Evolutionary conservation across 1,140 invertebrate species (phyloP).

Genomic region (Platorchestia sp.): DNA sequence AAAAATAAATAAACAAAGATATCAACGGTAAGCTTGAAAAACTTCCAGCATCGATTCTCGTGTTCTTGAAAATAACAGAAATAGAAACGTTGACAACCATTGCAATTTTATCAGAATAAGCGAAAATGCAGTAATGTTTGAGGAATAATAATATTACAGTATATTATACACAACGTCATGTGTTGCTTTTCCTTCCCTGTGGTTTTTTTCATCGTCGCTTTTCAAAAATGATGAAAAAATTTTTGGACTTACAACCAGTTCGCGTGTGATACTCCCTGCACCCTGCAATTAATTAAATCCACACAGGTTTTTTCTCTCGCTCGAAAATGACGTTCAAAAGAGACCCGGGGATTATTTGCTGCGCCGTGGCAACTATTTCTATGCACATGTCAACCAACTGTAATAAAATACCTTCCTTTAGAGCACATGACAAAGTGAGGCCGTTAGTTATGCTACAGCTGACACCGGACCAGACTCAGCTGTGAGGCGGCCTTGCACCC

Average conservation of each 20-base stretch:
- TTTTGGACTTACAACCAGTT: background rate
- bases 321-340: background rate
- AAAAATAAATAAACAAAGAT: background rate
- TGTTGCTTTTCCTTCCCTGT: background rate
- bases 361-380: background rate
- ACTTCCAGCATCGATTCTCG: background rate
- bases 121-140: background rate
- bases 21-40: background rate
- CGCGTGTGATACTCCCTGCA: background rate
- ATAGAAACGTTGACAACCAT: background rate
- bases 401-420: background rate
- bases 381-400: background rate
- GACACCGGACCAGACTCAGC: background rate
- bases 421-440: background rate
- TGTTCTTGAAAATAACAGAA: background rate
- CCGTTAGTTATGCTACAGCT: background rate
- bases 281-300: background rate
- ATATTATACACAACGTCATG: background rate
- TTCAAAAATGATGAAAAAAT: background rate
- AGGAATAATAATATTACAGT: background rate
- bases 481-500: background rate
- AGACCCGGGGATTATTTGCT: background rate
- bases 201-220: background rate
- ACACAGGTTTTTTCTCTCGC: background rate
- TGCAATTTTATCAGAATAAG: background rate